Percentiles rank a stretch among this genome's conserved stretches.
phyloP scores from a whole-genome alignment of 2,113 vertebrate genomes.

The Phodopus roborovskii region DNA sequence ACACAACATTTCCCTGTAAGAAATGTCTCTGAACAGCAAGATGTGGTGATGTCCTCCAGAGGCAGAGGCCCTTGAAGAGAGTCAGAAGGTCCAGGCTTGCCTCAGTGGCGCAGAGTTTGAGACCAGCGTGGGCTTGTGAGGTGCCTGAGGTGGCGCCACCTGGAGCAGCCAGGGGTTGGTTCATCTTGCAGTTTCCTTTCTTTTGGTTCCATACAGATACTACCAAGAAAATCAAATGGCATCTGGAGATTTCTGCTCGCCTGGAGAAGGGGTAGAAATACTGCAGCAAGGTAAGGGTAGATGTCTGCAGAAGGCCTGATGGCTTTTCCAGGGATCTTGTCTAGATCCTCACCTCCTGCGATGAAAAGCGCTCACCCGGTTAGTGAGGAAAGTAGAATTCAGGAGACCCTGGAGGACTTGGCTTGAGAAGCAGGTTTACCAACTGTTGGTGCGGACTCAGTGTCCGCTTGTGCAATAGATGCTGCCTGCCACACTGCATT shows the following conservation, averaged over 20 bases:
- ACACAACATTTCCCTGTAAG: background rate
- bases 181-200: constrained; percentile 45
- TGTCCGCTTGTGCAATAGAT: background rate
- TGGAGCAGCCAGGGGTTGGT: background rate
- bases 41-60: background rate
- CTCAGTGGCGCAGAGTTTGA: background rate
- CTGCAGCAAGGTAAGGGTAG: constrained; percentile 74
- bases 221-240: constrained; percentile 69
- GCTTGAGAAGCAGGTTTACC: constrained; percentile 1
- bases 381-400: constrained; percentile 7
- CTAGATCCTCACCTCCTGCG: background rate
- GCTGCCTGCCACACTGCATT: background rate
- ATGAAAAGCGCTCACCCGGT: constrained; percentile 1
- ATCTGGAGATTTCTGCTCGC: constrained; percentile 74
- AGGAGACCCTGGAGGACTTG: background rate
- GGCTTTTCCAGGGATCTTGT: constrained; percentile 8
- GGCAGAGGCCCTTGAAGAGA: background rate
- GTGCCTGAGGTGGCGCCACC: background rate
- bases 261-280: constrained; percentile 74
- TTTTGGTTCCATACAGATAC: constrained; percentile 41
- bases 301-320: constrained; percentile 10
- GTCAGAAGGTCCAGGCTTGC: background rate
- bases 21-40: background rate
- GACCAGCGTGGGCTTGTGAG: background rate
- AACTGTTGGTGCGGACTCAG: background rate